phyloP scores from a whole-genome alignment of 2,797 vertebrate species.

The Melanotaenia trifasciata region DNA sequence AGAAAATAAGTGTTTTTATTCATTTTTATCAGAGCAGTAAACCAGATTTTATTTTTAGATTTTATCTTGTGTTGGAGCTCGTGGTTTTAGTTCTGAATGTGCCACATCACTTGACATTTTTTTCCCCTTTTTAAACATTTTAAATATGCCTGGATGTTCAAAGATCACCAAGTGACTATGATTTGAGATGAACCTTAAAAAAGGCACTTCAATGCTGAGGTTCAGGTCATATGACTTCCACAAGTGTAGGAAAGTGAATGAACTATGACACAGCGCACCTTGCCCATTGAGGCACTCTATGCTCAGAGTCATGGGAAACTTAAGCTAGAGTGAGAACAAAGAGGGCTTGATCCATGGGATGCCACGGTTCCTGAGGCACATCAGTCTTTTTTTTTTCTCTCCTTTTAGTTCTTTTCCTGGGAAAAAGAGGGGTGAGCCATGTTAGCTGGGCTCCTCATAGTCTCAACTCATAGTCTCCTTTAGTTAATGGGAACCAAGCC shows the following conservation, averaged over 20 bases:
- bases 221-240: constrained; percentile 74
- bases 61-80: neutral
- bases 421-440: constrained; percentile 72
- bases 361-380: constrained; percentile 78
- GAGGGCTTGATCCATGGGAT: constrained; percentile 81
- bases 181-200: constrained; percentile 44
- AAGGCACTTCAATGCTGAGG: constrained; percentile 44
- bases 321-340: constrained; percentile 79
- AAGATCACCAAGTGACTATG: constrained; percentile 16
- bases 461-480: constrained; percentile 77
- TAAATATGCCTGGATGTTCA: neutral
- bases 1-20: constrained; percentile 12
- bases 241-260: constrained; percentile 63
- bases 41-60: constrained; percentile 25
- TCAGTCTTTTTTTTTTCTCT: constrained; percentile 53
- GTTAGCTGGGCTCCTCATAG: constrained; percentile 75
- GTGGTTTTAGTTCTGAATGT: constrained; percentile 6
- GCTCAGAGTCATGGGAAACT: constrained; percentile 83
- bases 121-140: constrained; percentile 1
- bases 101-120: neutral
- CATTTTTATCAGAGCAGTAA: constrained; percentile 18
- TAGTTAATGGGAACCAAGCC: constrained; percentile 75
- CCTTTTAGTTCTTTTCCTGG: constrained; percentile 63
- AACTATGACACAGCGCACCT: constrained; percentile 74
- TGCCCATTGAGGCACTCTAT: constrained; percentile 76